Base-by-base conservation (phyloP, 2,113 vertebrate genomes). In the Otolemur garnettii region DNA sequence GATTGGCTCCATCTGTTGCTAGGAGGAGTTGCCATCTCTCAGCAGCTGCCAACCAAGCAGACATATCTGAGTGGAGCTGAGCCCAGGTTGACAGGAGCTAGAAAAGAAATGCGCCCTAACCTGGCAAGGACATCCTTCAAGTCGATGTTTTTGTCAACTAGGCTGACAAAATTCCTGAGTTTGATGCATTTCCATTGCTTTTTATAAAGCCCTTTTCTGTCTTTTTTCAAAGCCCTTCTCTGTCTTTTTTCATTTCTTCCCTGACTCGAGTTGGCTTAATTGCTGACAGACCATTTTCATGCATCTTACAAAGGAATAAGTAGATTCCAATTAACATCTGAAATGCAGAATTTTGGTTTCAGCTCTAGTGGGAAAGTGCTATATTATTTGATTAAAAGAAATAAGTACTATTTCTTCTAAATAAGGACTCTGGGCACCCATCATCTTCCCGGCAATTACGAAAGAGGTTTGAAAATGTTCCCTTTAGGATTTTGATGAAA, bases 1-100 rank as follows among this genome's bases (percentile, higher is more conserved):
- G 55, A 97, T 97, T 97, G 97, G 95, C 82, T 96, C 96, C 87
- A 82, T 96, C 96, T 97, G 97, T 95, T 97, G 95, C 96, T 96
- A 94, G 96, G 96, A 96, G 45, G 79, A 87, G 83, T 53, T 90
- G 38, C 89, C 10, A 38, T 72, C 69, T 80, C 89, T 89, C 45
- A 90, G 94, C 71, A 96, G 95, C 88, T 90, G 94, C 87, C 87
- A 92, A 42, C 22, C 35, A 94, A 66, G 55, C 96, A 96, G 91
- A 68, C 83, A 22, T 92, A 96, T 95, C 91, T 59, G 64, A 95
- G 84, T 79, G 64, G 85, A 93, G 30, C 85, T 60, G 69, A 96
- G 92, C 88, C 88, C 93, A 93, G 90, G 95, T 85, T 96, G 89
- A 92, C 82, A 95, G 87, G 64, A 80, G 86, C 77, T 89, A 64